These are phyloP conservation scores for Diplodus puntazzo DNA, from an alignment of 2,797 vertebrate species.

Conservation along the genomic window DNA sequence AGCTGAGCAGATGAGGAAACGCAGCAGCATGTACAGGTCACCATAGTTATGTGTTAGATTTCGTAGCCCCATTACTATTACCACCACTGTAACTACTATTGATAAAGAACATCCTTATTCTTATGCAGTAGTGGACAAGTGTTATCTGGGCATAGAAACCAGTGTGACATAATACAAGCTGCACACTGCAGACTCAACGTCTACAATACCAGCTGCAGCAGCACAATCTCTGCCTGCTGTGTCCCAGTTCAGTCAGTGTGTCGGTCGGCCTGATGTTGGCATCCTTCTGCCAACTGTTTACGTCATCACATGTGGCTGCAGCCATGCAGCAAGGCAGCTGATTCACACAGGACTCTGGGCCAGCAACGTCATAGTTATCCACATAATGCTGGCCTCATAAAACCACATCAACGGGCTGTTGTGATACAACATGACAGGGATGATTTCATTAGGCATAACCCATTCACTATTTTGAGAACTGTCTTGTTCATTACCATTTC, in stretches of 20 bases:
- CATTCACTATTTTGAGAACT: not conserved
- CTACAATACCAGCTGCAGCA: conserved; percentile 17
- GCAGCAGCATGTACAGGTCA: not conserved
- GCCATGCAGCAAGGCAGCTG: conserved; percentile 30
- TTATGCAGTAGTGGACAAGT: not conserved
- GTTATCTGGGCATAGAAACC: not conserved
- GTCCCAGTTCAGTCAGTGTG: conserved; percentile 54
- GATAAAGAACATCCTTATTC: not conserved
- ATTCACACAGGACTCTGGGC: conserved; percentile 35
- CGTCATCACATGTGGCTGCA: conserved; percentile 37
- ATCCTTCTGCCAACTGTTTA: conserved; percentile 42
- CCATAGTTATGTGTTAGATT: not conserved
- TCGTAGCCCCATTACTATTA: not conserved
- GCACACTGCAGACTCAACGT: conserved; percentile 19
- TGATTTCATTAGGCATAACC: not conserved
- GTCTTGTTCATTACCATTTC: not conserved
- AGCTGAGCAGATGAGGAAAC: conserved; percentile 3
- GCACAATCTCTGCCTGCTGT: conserved; percentile 31
- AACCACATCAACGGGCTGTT: not conserved
- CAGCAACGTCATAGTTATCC: conserved; percentile 24
- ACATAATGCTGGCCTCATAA: conserved; percentile 13
- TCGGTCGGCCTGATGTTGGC: conserved; percentile 31
- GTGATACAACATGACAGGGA: not conserved
- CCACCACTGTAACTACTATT: not conserved
- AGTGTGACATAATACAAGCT: conserved; percentile 8